A percentile compares a stretch with the other conserved stretches of the same genome.
Evolutionary conservation across 2,888 invertebrate genomes (phyloP).

Genomic region (Dicranocentrus wangi): DNA sequence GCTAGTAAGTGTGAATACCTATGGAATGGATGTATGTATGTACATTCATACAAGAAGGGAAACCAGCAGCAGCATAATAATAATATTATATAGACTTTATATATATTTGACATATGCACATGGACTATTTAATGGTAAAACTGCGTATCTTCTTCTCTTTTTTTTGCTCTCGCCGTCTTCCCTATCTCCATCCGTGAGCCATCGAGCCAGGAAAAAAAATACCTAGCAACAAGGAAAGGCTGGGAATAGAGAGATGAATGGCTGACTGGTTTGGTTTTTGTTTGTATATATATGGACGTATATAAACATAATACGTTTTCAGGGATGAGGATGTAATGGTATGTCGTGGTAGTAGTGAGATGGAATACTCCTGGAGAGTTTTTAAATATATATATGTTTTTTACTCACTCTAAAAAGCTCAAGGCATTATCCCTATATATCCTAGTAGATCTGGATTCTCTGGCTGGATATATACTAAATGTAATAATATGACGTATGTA

Average conservation of each 20-base stretch:
- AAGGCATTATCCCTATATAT: no score
- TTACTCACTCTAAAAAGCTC: no score
- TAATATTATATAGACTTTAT: background rate
- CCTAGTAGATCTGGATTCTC: no score
- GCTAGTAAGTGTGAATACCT: no score
- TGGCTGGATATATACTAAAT: no score
- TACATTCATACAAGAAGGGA: background rate
- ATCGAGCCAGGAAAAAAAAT: slow-evolving; percentile 3
- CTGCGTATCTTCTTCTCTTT: background rate
- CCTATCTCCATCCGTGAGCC: slow-evolving; percentile 6
- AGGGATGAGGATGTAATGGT: background rate
- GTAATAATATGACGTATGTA: no score
- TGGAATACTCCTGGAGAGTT: background rate
- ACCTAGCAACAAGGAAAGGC: slow-evolving; percentile 10
- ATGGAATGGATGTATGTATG: no score
- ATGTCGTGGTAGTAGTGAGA: background rate
- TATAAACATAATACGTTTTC: background rate
- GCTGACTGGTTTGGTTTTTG: slow-evolving; percentile 2
- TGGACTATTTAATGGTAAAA: slow-evolving; percentile 8
- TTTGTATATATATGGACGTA: slow-evolving; percentile 2
- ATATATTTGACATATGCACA: background rate
- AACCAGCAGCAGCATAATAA: background rate
- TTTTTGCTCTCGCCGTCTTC: background rate
- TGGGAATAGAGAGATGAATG: slow-evolving; percentile 12
- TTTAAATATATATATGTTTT: no score